Conservation (phyloP, 2,888 invertebrate species). For the Taenaris catops region DNA sequence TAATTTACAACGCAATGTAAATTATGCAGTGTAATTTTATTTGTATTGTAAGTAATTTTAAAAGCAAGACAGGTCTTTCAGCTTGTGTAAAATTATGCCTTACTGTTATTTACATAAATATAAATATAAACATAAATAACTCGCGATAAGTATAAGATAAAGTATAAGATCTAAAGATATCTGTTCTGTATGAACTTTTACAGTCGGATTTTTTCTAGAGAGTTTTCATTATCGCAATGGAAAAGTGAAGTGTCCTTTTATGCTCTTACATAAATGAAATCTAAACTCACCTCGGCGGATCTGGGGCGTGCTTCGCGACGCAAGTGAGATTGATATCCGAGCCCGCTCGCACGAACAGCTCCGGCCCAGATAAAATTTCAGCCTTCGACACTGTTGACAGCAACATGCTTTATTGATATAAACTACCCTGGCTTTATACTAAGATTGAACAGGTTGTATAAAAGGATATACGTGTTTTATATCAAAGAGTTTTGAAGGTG, state of each 20-base stretch:
- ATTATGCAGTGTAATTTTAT: too few relatives aligned
- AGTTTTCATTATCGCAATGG: slow-evolving; percentile 6
- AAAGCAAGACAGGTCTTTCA: too few relatives aligned
- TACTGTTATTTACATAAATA: too few relatives aligned
- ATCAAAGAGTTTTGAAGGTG: not conserved
- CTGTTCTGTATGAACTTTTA: too few relatives aligned
- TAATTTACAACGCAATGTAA: too few relatives aligned
- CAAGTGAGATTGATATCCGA: slow-evolving; percentile 96
- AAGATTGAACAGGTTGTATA: slow-evolving; percentile 2
- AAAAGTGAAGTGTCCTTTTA: slow-evolving; percentile 6
- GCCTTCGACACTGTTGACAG: slow-evolving; percentile 88
- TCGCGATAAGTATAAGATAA: too few relatives aligned
- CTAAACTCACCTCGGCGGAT: slow-evolving; percentile 84
- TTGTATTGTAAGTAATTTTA: too few relatives aligned
- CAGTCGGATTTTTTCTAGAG: too few relatives aligned
- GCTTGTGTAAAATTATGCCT: too few relatives aligned
- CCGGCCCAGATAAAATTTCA: slow-evolving; percentile 91
- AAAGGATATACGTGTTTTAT: slow-evolving; percentile 1
- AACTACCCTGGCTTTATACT: slow-evolving; percentile 1
- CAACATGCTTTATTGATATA: slow-evolving; percentile 24
- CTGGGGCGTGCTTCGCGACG: slow-evolving; percentile 90
- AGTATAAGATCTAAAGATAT: too few relatives aligned
- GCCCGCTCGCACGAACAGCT: slow-evolving; percentile 92
- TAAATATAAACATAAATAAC: too few relatives aligned
- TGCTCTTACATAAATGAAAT: slow-evolving; percentile 16